Conservation (phyloP, 1,140 invertebrate species). For the Anastrepha ludens region DNA sequence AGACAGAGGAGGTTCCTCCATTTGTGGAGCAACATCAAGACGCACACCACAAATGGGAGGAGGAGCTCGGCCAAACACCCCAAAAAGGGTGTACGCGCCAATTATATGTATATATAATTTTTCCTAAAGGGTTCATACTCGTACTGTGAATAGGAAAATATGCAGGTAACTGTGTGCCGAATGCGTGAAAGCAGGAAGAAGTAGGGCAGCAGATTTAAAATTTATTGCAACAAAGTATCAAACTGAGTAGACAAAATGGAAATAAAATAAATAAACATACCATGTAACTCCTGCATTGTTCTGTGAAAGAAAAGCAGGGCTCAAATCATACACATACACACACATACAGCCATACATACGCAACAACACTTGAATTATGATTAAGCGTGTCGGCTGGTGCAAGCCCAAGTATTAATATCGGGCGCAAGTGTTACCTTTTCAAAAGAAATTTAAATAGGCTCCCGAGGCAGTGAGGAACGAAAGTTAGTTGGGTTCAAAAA, state of each 20-base stretch:
- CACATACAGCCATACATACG: background rate
- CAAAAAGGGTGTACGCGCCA: too few species aligned
- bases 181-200: slow-evolving; percentile 20
- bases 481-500: background rate
- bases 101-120: too few species aligned
- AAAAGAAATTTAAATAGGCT: background rate
- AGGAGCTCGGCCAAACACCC: too few species aligned
- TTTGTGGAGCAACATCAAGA: too few species aligned
- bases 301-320: background rate
- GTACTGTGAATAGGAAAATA: background rate
- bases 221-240: background rate
- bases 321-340: background rate
- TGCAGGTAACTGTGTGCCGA: background rate
- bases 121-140: background rate
- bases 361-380: background rate
- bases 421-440: background rate
- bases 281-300: too few species aligned
- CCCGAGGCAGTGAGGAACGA: background rate
- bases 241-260: background rate
- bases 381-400: background rate
- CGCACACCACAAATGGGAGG: too few species aligned
- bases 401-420: background rate
- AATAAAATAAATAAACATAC: background rate
- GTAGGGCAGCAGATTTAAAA: background rate
- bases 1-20: too few species aligned